These are phyloP conservation scores for Dunckerocampus dactyliophorus DNA, from an alignment of 2,113 vertebrate species.

Conservation along the genomic window DNA sequence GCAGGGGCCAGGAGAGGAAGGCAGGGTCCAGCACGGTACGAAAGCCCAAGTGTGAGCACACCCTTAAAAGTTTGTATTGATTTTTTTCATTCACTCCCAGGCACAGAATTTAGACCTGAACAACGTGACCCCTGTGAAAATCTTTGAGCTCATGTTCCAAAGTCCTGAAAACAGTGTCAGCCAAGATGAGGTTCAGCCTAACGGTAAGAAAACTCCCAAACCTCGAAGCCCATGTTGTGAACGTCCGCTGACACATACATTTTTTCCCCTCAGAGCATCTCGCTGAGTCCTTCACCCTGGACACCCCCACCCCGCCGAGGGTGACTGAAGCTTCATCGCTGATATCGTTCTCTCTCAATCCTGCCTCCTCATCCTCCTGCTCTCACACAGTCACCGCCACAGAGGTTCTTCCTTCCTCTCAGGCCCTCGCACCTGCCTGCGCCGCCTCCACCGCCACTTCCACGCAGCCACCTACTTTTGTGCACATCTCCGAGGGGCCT, in stretches of 20 bases:
- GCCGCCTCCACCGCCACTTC: slow-evolving; percentile 67
- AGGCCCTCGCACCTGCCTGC: slow-evolving; percentile 57
- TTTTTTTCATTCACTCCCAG: slow-evolving; percentile 52
- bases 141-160: slow-evolving; percentile 97
- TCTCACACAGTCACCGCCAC: slow-evolving; percentile 73
- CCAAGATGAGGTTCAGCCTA: slow-evolving; percentile 81
- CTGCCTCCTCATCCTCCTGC: slow-evolving; percentile 66
- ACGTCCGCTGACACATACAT: slow-evolving; percentile 3
- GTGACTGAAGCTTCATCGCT: slow-evolving; percentile 70
- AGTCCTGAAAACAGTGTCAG: slow-evolving; percentile 83
- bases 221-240: neutral
- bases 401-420: slow-evolving; percentile 65
- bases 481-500: slow-evolving; percentile 83
- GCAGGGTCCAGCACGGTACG: no score
- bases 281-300: slow-evolving; percentile 77
- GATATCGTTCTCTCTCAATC: slow-evolving; percentile 75
- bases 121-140: slow-evolving; percentile 86
- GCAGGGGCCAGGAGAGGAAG: no score
- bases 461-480: slow-evolving; percentile 71
- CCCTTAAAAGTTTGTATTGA: neutral
- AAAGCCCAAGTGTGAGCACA: no score
- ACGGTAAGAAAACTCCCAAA: slow-evolving; percentile 66
- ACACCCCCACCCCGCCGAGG: slow-evolving; percentile 65
- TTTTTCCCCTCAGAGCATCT: slow-evolving; percentile 71
- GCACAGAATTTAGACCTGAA: slow-evolving; percentile 85